These are phyloP conservation scores for Leucania comma DNA, from an alignment of 2,888 invertebrate species.

Conservation along the genomic window DNA sequence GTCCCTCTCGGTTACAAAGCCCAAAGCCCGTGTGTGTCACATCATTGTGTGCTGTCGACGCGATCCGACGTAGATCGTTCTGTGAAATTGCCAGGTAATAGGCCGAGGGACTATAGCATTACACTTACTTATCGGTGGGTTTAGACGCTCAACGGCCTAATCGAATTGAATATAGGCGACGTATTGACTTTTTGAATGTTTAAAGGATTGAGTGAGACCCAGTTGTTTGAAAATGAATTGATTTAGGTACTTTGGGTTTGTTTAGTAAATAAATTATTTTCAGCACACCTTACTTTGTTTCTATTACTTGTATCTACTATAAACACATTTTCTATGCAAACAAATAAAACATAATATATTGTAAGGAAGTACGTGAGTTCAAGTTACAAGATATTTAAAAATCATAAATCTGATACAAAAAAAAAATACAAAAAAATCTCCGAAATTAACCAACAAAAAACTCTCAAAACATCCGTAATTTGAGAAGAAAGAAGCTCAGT, in stretches of 20 bases:
- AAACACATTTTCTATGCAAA: neutral
- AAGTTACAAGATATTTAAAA: constrained; percentile 8
- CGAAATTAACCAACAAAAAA: constrained; percentile 13
- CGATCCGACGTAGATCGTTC: constrained; percentile 89
- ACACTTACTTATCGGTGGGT: constrained; percentile 89
- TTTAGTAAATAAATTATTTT: constrained; percentile 2
- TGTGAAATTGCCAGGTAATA: constrained; percentile 91
- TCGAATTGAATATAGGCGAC: constrained; percentile 84
- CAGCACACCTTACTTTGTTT: neutral
- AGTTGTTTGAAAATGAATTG: constrained; percentile 17
- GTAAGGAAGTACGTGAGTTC: neutral
- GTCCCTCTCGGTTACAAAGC: constrained; percentile 85
- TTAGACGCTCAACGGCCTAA: constrained; percentile 86
- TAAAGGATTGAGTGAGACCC: constrained; percentile 40
- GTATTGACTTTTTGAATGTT: constrained; percentile 63
- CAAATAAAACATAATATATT: neutral
- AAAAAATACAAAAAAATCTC: neutral
- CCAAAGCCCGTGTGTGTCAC: constrained; percentile 82
- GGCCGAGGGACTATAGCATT: constrained; percentile 89
- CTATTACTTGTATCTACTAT: neutral
- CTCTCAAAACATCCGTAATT: constrained; percentile 56
- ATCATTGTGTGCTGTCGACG: constrained; percentile 86
- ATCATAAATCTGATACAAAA: neutral
- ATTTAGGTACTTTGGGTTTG: constrained; percentile 15
- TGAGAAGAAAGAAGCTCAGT: constrained; percentile 63